Conservation (phyloP, 1,140 invertebrate species). For the Neodiprion virginianus region DNA sequence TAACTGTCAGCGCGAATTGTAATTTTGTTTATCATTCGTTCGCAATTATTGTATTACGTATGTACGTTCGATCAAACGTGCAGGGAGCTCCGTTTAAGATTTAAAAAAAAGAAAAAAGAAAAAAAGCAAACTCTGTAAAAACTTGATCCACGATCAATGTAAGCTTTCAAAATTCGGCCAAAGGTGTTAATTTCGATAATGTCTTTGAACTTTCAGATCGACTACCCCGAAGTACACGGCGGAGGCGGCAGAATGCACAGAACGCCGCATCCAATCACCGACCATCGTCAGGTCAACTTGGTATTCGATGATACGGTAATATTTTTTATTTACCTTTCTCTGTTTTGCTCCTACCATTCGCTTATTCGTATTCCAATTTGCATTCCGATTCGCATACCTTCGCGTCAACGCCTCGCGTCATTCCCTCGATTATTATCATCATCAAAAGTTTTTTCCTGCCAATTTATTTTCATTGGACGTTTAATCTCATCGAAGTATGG, state of each 20-base stretch:
- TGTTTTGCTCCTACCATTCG: constrained; percentile 27
- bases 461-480: neutral
- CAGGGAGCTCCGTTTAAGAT: too few species aligned
- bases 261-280: constrained; percentile 63
- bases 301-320: constrained; percentile 69
- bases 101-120: too few species aligned
- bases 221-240: constrained; percentile 76
- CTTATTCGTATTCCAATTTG: constrained; percentile 5
- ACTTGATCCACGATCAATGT: too few species aligned
- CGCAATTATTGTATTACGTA: too few species aligned
- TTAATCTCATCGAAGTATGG: too few species aligned
- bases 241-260: constrained; percentile 63
- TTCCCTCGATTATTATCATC: constrained; percentile 7
- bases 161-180: too few species aligned
- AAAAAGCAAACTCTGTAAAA: too few species aligned
- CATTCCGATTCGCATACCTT: constrained; percentile 25
- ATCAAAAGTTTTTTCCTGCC: neutral
- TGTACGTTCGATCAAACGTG: too few species aligned
- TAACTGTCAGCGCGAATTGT: too few species aligned
- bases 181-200: neutral
- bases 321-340: constrained; percentile 35
- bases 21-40: too few species aligned
- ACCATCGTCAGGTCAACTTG: constrained; percentile 65
- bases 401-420: constrained; percentile 31
- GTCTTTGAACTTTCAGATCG: constrained; percentile 70